phyloP scores from a whole-genome alignment of 2,888 invertebrate species.

The Drosophila buzzatii region DNA sequence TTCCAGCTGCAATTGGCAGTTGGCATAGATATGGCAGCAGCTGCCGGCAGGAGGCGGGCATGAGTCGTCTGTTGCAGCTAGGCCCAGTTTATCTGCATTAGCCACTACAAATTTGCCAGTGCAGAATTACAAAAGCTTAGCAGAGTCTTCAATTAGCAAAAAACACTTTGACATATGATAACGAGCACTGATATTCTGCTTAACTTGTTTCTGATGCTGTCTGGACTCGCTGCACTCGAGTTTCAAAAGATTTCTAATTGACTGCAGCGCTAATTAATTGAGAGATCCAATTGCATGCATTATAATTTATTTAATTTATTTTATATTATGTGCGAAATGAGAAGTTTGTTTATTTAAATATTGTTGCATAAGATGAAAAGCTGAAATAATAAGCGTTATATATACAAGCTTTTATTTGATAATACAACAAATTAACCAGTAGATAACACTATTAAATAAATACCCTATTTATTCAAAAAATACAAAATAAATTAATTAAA shows the following conservation, averaged over 20 bases:
- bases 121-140: neutral
- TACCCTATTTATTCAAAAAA: too few species aligned
- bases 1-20: slow-evolving; percentile 40
- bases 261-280: slow-evolving; percentile 23
- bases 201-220: neutral
- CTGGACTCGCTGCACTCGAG: too few species aligned
- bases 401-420: too few species aligned
- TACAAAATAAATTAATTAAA: too few species aligned
- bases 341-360: too few species aligned
- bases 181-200: neutral
- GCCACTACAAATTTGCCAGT: neutral
- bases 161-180: neutral
- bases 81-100: neutral
- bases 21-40: slow-evolving; percentile 7
- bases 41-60: neutral
- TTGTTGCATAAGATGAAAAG: too few species aligned
- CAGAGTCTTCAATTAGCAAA: neutral
- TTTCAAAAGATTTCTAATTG: slow-evolving; percentile 33
- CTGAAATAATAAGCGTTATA: too few species aligned
- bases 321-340: too few species aligned
- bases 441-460: too few species aligned
- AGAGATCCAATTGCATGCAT: neutral
- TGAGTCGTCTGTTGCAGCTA: neutral
- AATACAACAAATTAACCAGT: too few species aligned
- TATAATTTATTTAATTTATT: too few species aligned